These are phyloP conservation scores for Aythya baeri DNA, from an alignment of 2,113 vertebrate species.

Conservation along the genomic window DNA sequence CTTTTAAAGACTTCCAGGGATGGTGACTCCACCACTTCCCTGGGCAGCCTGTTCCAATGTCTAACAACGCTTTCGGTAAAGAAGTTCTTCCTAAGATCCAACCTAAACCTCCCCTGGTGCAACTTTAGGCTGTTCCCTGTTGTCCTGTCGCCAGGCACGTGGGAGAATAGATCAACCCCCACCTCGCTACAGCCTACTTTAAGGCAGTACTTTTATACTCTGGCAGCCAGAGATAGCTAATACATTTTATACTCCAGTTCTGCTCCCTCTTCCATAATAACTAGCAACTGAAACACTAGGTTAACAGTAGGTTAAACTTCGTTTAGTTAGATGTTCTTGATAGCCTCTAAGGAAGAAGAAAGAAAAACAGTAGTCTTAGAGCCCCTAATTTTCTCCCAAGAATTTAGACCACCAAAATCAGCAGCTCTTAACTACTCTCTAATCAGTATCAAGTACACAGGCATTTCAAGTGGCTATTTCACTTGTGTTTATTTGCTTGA, in stretches of 20 bases:
- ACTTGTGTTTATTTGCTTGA: background rate
- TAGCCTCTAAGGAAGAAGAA: background rate
- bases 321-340: background rate
- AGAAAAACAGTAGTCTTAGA: background rate
- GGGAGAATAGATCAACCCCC: no score
- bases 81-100: no score
- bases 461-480: background rate
- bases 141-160: no score
- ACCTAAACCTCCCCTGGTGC: no score
- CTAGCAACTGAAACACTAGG: background rate
- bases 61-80: no score
- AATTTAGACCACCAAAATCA: background rate
- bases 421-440: background rate
- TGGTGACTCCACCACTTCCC: no score
- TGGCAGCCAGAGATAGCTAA: background rate
- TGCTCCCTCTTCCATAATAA: constrained; percentile 4
- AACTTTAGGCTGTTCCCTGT: no score
- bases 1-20: no score
- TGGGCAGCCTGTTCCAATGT: no score
- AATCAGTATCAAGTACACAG: background rate
- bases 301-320: background rate
- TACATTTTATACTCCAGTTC: background rate
- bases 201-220: background rate
- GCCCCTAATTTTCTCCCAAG: background rate
- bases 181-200: no score